Base-by-base conservation (phyloP, 1,140 invertebrate genomes). In the Philotrypesis tridentata region DNA sequence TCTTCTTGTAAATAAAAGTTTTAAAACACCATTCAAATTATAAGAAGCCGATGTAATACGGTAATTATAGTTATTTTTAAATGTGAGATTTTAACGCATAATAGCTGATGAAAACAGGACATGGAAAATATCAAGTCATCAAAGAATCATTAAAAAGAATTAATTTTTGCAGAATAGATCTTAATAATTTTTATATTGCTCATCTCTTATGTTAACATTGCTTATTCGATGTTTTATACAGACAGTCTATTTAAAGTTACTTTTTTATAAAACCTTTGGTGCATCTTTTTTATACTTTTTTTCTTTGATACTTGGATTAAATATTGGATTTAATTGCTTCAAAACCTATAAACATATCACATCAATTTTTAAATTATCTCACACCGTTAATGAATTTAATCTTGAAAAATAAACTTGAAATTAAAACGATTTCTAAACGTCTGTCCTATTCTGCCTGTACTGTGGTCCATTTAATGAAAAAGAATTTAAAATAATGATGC, bases 311-410 rank as follows among this genome's bases (percentile, higher is more conserved):
- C 25, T 79, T 79, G 25, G 33, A 67, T 67, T 67, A n/a, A 5
- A 23, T 63, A 2, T 8, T 67, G 61, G 31, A 23, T 48, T 75
- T 37, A 31, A 25, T 33, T 75, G 31, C 37, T 70, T 77, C 23
- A 27, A 40, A 76, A 68, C 6, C 12, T 72, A 14, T 48, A 77
- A 63, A 82, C 80, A 82, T 82, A 82, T 82, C 74, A 82, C 27
- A 71, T 9, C 6, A 40, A 73, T 61, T 7, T 60, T 70, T 33
- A 43, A 74, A 77, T 43, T 74, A 25, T 60, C 25, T 71, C n/a
- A 31, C 17, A n/a, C n/a, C 8, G 68, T 81, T 63, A 2, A 73
- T 31, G 48, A 68, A 67, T 17, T 43, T 21, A 27, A 55, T 68
- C 67, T 6, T 31, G 55, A 21, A 74, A 75, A 75, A 31, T 74